These are phyloP conservation scores for Lethrus apterus DNA, from an alignment of 1,140 invertebrate species.

Conservation along the genomic window DNA sequence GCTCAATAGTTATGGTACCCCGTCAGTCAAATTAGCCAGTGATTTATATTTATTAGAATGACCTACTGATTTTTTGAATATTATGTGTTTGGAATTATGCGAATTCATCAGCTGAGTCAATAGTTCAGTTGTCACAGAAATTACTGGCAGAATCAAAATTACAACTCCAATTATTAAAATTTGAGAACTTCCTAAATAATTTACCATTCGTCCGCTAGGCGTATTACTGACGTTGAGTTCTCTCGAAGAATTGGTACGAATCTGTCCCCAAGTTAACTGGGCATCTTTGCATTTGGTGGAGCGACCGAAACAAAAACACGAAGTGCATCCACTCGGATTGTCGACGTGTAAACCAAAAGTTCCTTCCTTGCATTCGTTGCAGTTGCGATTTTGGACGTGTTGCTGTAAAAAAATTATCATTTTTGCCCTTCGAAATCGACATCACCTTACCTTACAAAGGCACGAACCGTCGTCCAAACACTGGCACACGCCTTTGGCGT, in stretches of 20 bases:
- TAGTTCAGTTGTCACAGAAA: background rate
- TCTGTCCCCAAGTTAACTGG: conserved; percentile 66
- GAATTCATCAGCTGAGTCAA: background rate
- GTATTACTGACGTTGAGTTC: conserved; percentile 31
- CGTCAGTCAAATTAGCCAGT: no score
- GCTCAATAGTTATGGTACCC: no score
- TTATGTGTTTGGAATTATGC: background rate
- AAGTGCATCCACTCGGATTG: conserved; percentile 73
- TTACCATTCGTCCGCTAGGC: no score
- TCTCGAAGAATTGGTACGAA: conserved; percentile 51
- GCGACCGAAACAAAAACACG: conserved; percentile 85
- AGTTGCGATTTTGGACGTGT: conserved; percentile 73
- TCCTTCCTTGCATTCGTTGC: conserved; percentile 74
- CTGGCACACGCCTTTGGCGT: conserved; percentile 56
- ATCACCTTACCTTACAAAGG: conserved; percentile 66
- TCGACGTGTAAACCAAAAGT: conserved; percentile 70
- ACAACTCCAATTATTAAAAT: no score
- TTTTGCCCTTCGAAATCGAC: background rate
- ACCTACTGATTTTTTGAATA: no score
- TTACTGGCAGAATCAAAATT: no score
- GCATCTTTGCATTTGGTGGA: conserved; percentile 70
- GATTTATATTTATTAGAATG: no score
- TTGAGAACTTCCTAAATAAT: no score
- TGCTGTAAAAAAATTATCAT: conserved; percentile 36
- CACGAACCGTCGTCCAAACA: conserved; percentile 75